Evolutionary conservation across 92 coral and sea anemone genomes (phyloP).

Genomic region (Micromussa lordhowensis): DNA sequence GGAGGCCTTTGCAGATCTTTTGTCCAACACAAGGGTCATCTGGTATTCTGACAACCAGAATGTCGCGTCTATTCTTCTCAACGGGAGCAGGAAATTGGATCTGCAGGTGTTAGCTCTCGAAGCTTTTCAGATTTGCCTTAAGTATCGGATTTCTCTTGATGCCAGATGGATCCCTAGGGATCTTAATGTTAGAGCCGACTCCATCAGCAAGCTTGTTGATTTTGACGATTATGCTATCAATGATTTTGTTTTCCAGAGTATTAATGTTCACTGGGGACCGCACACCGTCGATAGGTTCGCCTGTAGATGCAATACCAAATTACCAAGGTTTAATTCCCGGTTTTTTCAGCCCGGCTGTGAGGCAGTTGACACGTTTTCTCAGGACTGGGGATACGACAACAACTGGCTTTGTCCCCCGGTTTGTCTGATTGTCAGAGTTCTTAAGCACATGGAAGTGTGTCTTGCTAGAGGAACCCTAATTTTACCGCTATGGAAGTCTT

Average conservation of each 20-base stretch:
- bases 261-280: slow-evolving; percentile 34
- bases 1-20: too few relatives aligned
- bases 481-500: slow-evolving; percentile 33
- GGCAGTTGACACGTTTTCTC: slow-evolving; percentile 19
- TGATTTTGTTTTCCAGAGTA: slow-evolving; percentile 27
- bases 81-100: slow-evolving; percentile 38
- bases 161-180: slow-evolving; percentile 46
- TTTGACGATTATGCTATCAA: slow-evolving; percentile 30
- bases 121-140: slow-evolving; percentile 31
- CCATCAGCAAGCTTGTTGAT: slow-evolving; percentile 23
- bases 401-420: too few relatives aligned
- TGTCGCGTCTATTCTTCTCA: slow-evolving; percentile 6
- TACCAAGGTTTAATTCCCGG: slow-evolving; percentile 35
- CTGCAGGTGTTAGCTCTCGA: slow-evolving; percentile 37
- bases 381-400: too few relatives aligned
- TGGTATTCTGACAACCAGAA: slow-evolving; percentile 62
- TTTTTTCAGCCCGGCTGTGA: slow-evolving; percentile 30
- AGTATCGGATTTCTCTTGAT: slow-evolving; percentile 41
- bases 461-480: slow-evolving; percentile 19
- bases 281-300: slow-evolving; percentile 45
- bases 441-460: not conserved
- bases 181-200: slow-evolving; percentile 7
- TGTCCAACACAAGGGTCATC: not conserved
- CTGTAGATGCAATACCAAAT: slow-evolving; percentile 26
- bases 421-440: too few relatives aligned